Base-by-base conservation (phyloP, 2,888 invertebrate genomes). In the Amphimallon solstitiale region DNA sequence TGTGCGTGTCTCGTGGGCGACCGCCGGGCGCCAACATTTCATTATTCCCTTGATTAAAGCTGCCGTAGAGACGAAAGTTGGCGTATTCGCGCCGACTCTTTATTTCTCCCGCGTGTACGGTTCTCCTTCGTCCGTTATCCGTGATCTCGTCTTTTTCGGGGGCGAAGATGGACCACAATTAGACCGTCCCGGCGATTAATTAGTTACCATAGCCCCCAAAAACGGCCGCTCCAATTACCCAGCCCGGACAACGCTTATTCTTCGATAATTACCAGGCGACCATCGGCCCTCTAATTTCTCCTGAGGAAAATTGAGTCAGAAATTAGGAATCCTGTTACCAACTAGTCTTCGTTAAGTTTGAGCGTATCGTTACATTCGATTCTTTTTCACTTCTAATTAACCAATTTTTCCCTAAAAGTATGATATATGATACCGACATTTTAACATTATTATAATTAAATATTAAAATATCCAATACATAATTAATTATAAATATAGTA, bases 21-120 rank as follows among this genome's bases (percentile, higher is more conserved):
- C 81, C 75, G 74, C 70, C 73, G 79, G 82, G 81, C 82, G 82
- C 82, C 82, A 81, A 80, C 78, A 78, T 80, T 82, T 82, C 82
- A 82, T 82, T 82, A 81, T 78, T 74, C 77, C 77, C 76, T 78
- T 81, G 80, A 80, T 80, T 81, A 77, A 79, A 77, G 77, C 78
- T 74, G 76, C 65, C 70, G 70, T 69, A 5, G 29, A 65, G 68
- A 61, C 67, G 56, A 68, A 59, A 64, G 66, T 66, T 51, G 56
- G 49, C 64, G 56, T 65, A 56, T 54, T 45, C 46, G 56, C 56
- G 64, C 56, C 56, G 46, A 37, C 64, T 48, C 56, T 46, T 63
- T 54, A 43, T 54, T 46, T 54, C 45, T 54, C 63, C 54, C 34
- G 45, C 63, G 52, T 21, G 17, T 59, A 43, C 56, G 15, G 43